These are phyloP conservation scores for Recurvirostra avosetta DNA, from an alignment of 2,113 vertebrate species.

Conservation along the genomic window DNA sequence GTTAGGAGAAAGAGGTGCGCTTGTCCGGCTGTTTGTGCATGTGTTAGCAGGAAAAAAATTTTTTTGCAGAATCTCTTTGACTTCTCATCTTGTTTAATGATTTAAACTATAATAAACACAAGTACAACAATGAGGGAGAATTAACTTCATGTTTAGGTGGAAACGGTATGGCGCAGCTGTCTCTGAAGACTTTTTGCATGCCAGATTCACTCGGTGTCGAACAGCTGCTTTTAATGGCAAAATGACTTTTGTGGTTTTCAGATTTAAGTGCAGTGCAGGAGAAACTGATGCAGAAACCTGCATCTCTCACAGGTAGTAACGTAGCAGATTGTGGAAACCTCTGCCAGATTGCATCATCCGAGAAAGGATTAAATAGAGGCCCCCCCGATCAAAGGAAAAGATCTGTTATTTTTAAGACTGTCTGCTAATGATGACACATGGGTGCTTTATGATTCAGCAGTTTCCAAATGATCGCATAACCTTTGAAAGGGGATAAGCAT, in stretches of 20 bases:
- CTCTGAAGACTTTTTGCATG: not conserved
- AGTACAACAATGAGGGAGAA: not conserved
- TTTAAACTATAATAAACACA: not conserved
- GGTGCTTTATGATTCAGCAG: not conserved
- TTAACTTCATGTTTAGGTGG: not conserved
- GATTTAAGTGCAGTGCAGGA: not conserved
- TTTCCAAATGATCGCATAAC: not conserved
- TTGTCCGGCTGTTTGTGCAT: not conserved
- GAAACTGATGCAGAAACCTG: not conserved
- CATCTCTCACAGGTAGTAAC: not conserved
- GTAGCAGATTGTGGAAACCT: not conserved
- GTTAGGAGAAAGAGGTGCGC: not conserved
- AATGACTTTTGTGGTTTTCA: not conserved
- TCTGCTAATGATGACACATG: not conserved
- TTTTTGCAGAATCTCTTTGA: not conserved
- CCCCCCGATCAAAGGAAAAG: not conserved
- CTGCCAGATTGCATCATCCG: not conserved
- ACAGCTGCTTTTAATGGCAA: not conserved
- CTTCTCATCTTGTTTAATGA: not conserved
- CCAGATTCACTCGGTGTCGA: not conserved
- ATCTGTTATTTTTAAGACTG: not conserved
- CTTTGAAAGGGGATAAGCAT: not conserved
- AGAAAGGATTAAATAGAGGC: not conserved
- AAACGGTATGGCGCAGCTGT: not conserved
- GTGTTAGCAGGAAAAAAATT: not conserved